These are phyloP conservation scores for Chroicocephalus ridibundus DNA, from an alignment of 2,113 vertebrate genomes.

Conservation along the genomic window DNA sequence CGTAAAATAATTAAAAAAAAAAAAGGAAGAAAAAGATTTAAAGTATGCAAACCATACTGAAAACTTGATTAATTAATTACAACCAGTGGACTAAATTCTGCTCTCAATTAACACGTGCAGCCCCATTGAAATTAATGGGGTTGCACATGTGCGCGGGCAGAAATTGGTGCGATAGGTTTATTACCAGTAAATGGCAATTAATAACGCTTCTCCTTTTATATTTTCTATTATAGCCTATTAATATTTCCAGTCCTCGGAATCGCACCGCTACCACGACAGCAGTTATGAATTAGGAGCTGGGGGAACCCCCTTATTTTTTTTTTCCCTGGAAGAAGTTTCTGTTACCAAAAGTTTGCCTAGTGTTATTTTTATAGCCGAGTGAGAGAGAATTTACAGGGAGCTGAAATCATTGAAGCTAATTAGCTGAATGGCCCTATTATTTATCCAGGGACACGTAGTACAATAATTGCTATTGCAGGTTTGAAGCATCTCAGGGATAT, in stretches of 20 bases:
- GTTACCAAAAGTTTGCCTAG: constrained; percentile 77
- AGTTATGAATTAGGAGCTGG: constrained; percentile 62
- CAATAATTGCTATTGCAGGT: constrained; percentile 89
- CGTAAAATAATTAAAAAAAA: not conserved
- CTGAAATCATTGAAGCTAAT: constrained; percentile 86
- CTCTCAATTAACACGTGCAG: constrained; percentile 57
- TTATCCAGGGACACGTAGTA: constrained; percentile 86
- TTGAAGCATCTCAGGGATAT: constrained; percentile 86
- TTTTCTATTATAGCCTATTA: not conserved
- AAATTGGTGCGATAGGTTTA: constrained; percentile 42
- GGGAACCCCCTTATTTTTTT: constrained; percentile 57
- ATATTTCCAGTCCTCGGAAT: constrained; percentile 23
- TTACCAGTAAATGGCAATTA: constrained; percentile 49
- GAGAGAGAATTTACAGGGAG: constrained; percentile 82
- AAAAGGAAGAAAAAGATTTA: not conserved
- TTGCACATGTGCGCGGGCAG: constrained; percentile 8
- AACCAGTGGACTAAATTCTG: constrained; percentile 16
- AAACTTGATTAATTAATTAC: constrained; percentile 35
- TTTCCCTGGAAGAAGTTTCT: constrained; percentile 78
- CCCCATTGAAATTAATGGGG: constrained; percentile 57
- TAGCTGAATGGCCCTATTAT: constrained; percentile 87
- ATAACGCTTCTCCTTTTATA: constrained; percentile 28
- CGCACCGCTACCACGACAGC: not conserved
- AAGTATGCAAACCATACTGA: constrained; percentile 3
- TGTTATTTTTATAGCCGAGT: constrained; percentile 77